phyloP scores from a whole-genome alignment of 2,888 invertebrate species.

The Uropetala carovei region DNA sequence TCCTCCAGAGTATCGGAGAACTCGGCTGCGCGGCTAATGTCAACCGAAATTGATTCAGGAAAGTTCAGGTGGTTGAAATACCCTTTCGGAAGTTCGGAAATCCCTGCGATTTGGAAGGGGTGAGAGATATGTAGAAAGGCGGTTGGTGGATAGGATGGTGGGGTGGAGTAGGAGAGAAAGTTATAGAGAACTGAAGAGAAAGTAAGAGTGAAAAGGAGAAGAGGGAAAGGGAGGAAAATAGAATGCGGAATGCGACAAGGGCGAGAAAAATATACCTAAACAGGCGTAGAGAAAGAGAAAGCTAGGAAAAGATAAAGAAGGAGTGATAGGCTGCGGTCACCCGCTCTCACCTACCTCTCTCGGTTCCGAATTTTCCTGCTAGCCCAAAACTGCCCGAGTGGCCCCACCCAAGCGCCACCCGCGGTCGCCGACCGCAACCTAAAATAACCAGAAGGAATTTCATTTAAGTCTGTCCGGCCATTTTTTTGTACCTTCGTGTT shows the following conservation, averaged over 20 bases:
- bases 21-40: background rate
- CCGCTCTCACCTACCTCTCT: slow-evolving; percentile 15
- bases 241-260: background rate
- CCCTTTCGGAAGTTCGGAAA: background rate
- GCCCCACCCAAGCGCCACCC: background rate
- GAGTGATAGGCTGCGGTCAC: background rate
- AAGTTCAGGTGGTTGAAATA: slow-evolving; percentile 9
- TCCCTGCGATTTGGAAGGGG: background rate
- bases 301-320: background rate
- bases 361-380: background rate
- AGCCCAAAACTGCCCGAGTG: background rate
- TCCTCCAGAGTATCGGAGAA: background rate
- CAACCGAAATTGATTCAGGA: background rate
- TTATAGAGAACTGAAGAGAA: background rate
- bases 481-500: background rate
- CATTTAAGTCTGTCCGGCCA: background rate
- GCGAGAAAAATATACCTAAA: background rate
- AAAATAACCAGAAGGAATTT: slow-evolving; percentile 25
- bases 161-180: background rate
- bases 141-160: background rate
- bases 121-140: background rate
- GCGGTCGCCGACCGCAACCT: slow-evolving; percentile 7
- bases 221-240: background rate
- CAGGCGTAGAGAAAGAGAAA: background rate
- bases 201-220: background rate